Conservation (phyloP, 2,797 vertebrate species). For the Gymnocypris eckloni region DNA sequence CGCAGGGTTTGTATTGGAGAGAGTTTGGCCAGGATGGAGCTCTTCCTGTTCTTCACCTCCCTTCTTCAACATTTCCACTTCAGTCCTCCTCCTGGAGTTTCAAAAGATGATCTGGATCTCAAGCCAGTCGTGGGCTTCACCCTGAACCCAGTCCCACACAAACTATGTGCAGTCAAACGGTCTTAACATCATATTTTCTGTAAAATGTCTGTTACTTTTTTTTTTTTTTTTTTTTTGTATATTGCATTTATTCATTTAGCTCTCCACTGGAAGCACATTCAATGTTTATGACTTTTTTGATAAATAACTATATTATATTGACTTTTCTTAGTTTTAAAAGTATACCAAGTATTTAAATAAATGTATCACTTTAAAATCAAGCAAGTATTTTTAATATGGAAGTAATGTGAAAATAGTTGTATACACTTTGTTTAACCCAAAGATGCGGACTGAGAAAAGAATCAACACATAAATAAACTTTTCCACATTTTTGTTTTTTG, state of each 20-base stretch:
- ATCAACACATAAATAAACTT: too few relatives aligned
- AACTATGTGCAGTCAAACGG: slow-evolving; percentile 58
- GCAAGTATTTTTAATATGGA: not conserved
- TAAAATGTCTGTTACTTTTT: not conserved
- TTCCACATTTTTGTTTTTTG: too few relatives aligned
- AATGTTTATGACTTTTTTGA: not conserved
- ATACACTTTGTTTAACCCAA: too few relatives aligned
- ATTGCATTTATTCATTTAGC: not conserved
- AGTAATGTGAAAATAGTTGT: not conserved
- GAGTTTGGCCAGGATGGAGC: slow-evolving; percentile 35
- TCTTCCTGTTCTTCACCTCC: too few relatives aligned
- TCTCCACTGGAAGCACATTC: not conserved
- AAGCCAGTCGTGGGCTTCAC: slow-evolving; percentile 55
- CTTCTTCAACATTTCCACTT: too few relatives aligned
- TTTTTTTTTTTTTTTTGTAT: not conserved
- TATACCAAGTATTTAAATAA: not conserved
- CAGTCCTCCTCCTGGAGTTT: too few relatives aligned
- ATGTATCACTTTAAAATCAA: not conserved
- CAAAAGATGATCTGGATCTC: too few relatives aligned
- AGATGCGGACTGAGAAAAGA: too few relatives aligned
- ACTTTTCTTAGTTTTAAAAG: not conserved
- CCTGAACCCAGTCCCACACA: slow-evolving; percentile 50
- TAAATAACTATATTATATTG: not conserved
- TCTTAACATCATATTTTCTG: not conserved
- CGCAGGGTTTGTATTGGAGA: slow-evolving; percentile 63